phyloP scores from a whole-genome alignment of 2,888 invertebrate species.

The Zeuzera pyrina region DNA sequence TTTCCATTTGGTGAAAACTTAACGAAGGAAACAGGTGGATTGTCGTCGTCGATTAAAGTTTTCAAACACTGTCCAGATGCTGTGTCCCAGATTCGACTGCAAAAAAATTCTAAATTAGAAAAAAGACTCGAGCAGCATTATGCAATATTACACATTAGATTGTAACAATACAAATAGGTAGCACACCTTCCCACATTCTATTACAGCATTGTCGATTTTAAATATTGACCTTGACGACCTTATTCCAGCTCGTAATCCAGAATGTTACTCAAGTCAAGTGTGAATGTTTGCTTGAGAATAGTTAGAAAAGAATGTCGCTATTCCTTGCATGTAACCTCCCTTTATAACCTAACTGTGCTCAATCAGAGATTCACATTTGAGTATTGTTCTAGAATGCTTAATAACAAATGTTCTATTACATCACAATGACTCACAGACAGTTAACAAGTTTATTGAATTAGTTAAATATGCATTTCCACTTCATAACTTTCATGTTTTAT shows the following conservation, averaged over 20 bases:
- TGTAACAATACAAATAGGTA: neutral
- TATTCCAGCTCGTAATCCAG: neutral
- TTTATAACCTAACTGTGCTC: neutral
- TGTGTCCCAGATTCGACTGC: conserved; percentile 99
- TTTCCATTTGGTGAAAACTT: conserved; percentile 99
- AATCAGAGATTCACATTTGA: no score
- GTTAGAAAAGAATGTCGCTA: neutral
- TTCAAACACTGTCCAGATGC: conserved; percentile 99
- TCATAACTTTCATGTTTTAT: no score
- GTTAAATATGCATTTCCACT: no score
- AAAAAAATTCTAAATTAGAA: conserved; percentile 31
- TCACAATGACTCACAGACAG: no score
- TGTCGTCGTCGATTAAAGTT: conserved; percentile 99
- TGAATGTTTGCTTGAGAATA: no score
- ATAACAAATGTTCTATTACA: no score
- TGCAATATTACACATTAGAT: neutral
- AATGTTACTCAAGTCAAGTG: neutral
- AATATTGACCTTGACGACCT: no score
- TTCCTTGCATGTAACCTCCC: neutral
- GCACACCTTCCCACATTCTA: no score
- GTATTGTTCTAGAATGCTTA: no score
- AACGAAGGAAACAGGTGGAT: conserved; percentile 99
- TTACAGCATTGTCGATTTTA: no score
- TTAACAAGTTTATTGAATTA: no score
- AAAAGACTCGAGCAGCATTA: no score